These are phyloP conservation scores for Stenchaetothrips biformis DNA, from an alignment of 2,888 invertebrate genomes.

Conservation along the genomic window DNA sequence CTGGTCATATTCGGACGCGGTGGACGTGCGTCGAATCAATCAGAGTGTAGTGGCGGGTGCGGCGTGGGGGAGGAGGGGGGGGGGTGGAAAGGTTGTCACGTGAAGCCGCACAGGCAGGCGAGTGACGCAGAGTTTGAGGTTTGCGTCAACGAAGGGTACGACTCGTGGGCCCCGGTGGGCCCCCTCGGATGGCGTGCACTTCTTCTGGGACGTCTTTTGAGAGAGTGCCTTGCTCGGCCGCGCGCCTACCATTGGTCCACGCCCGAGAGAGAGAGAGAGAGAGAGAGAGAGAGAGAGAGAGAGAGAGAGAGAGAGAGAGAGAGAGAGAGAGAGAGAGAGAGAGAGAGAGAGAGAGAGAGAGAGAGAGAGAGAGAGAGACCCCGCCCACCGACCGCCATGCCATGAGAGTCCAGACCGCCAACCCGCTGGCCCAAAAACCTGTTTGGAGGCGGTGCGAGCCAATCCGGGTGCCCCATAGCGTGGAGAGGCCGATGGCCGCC, in stretches of 20 bases:
- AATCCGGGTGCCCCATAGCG: too few species aligned
- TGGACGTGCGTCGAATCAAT: background rate
- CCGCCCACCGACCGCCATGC: background rate
- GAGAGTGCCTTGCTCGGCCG: too few species aligned
- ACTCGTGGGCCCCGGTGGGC: too few species aligned
- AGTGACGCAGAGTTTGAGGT: too few species aligned
- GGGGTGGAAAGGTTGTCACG: background rate
- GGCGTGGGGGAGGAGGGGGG: background rate
- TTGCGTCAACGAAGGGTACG: too few species aligned
- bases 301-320: background rate
- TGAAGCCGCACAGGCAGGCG: too few species aligned
- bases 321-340: background rate
- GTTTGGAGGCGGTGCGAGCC: too few species aligned
- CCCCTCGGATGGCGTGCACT: too few species aligned
- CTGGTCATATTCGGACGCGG: background rate
- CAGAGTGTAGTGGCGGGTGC: background rate
- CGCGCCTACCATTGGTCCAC: background rate
- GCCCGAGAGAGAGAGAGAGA: background rate
- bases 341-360: conserved; percentile 6
- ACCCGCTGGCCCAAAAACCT: too few species aligned
- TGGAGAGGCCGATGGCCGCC: too few species aligned
- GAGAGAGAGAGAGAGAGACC: conserved; percentile 2
- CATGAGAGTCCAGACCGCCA: too few species aligned
- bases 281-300: background rate
- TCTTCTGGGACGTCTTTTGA: too few species aligned